A percentile compares a stretch with the other conserved stretches of the same genome.
These are phyloP conservation scores for Atlantisia rogersi DNA, from an alignment of 2,113 vertebrate species.

Conservation along the genomic window DNA sequence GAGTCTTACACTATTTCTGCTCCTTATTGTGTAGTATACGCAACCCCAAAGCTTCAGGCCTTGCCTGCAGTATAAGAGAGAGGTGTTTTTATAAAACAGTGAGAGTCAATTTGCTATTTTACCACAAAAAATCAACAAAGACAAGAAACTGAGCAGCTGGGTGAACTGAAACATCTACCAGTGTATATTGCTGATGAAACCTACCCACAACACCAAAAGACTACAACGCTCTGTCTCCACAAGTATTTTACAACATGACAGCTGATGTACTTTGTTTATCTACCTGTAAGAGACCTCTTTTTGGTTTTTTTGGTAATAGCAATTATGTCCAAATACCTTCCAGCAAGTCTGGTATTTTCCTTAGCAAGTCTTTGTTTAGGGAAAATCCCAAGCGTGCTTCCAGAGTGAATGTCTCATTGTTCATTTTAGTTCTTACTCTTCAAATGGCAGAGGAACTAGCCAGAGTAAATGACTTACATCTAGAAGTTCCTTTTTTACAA, in stretches of 20 bases:
- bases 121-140: neutral
- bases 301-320: no score
- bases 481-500: neutral
- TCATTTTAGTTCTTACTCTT: neutral
- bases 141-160: neutral
- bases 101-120: neutral
- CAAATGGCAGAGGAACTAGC: neutral
- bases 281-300: neutral
- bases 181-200: neutral
- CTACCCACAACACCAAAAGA: accelerated
- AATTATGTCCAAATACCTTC: neutral
- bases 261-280: neutral
- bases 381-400: neutral
- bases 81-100: neutral
- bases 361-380: neutral
- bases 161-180: neutral
- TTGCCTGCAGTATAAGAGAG: accelerated
- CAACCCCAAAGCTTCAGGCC: neutral
- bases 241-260: neutral
- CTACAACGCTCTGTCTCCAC: neutral
- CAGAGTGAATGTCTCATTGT: neutral
- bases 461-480: neutral
- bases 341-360: neutral
- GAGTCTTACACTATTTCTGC: neutral
- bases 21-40: neutral